phyloP scores from a whole-genome alignment of 2,797 vertebrate genomes.

The Pangasius krempfi region DNA sequence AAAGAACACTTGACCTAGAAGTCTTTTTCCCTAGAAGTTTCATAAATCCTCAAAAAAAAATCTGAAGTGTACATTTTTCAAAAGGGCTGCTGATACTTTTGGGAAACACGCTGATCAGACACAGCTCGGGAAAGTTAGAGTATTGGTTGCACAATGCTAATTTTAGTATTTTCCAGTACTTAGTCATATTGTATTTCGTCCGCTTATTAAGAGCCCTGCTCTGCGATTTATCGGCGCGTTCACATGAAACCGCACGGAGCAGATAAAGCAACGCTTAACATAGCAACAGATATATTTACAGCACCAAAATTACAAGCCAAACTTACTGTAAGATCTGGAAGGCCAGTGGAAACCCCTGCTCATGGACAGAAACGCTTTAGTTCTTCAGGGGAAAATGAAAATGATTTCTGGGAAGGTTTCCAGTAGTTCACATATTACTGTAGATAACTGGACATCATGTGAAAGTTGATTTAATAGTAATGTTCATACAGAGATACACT shows the following conservation, averaged over 20 bases:
- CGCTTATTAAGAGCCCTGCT: not conserved
- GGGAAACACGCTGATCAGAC: constrained; percentile 1
- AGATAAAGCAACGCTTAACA: not conserved
- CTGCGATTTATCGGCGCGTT: not conserved
- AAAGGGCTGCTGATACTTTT: not conserved
- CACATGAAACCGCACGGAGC: not conserved
- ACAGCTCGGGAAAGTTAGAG: not conserved
- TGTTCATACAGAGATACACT: not conserved
- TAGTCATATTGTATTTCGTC: not conserved
- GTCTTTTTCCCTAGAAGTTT: not conserved
- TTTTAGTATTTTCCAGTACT: constrained; percentile 12
- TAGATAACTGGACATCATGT: no score
- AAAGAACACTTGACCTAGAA: not conserved
- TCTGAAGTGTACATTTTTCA: not conserved
- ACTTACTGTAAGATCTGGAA: not conserved
- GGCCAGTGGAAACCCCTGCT: not conserved
- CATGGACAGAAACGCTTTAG: not conserved
- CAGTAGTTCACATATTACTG: not conserved
- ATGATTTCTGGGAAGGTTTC: not conserved
- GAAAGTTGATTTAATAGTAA: not conserved
- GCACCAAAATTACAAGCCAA: not conserved
- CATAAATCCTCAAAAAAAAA: not conserved
- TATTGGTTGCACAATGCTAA: constrained; percentile 11
- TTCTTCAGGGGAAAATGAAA: not conserved
- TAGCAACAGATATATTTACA: not conserved